Conservation (phyloP, 2,888 invertebrate species). For the Drosophila limbata region DNA sequence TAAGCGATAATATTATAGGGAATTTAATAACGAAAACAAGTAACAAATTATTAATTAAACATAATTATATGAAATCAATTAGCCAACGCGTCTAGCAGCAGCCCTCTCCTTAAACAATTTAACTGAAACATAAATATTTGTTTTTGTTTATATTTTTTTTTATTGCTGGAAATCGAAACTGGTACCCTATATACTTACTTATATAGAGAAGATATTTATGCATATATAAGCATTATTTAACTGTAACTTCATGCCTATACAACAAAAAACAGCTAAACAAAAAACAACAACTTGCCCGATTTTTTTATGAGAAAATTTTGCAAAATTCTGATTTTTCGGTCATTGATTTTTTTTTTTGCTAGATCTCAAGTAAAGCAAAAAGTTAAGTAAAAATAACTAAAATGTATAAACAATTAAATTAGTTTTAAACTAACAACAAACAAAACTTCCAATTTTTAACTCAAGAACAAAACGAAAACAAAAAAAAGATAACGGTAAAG, state of each 20-base stretch:
- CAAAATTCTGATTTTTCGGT: constrained; percentile 35
- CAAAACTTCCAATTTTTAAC: constrained; percentile 74
- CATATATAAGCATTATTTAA: constrained; percentile 52
- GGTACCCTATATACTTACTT: constrained; percentile 35
- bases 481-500: constrained; percentile 32
- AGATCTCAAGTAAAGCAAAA: constrained; percentile 76
- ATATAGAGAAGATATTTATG: constrained; percentile 36
- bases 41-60: constrained; percentile 32
- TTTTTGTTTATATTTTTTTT: constrained; percentile 20
- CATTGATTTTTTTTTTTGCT: constrained; percentile 58
- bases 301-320: constrained; percentile 26
- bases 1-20: constrained; percentile 52
- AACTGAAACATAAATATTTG: constrained; percentile 34
- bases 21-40: constrained; percentile 50
- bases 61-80: constrained; percentile 53
- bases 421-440: constrained; percentile 65
- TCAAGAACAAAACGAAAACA: constrained; percentile 48
- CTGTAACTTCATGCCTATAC: constrained; percentile 72
- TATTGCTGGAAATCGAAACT: constrained; percentile 52
- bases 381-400: constrained; percentile 49
- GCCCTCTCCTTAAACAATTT: constrained; percentile 17
- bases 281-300: constrained; percentile 11
- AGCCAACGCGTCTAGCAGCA: constrained; percentile 58
- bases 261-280: constrained; percentile 25
- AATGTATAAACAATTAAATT: constrained; percentile 63